A percentile compares a stretch with the other conserved stretches of the same genome.
Conservation (phyloP, 2,797 vertebrate genomes). For the Aplochiton taeniatus region DNA sequence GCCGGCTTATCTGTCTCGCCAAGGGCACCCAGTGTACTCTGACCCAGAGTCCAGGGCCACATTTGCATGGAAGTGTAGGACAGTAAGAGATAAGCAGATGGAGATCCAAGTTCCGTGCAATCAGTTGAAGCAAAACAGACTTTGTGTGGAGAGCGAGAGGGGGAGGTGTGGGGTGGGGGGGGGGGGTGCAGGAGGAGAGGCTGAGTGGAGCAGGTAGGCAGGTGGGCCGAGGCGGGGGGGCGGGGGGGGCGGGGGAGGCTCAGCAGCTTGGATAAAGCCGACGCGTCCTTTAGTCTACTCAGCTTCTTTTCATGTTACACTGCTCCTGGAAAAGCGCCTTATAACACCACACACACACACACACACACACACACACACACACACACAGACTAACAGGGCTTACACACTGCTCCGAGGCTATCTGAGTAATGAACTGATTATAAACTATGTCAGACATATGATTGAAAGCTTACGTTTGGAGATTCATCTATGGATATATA, state of each 20-base stretch:
- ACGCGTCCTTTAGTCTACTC: constrained; percentile 12
- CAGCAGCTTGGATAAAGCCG: constrained; percentile 35
- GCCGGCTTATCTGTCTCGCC: constrained; percentile 73
- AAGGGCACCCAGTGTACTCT: constrained; percentile 74
- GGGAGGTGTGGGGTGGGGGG: constrained; percentile 11
- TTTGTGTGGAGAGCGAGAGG: constrained; percentile 1
- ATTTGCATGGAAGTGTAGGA: constrained; percentile 18
- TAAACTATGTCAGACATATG: too few species aligned
- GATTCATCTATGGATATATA: not conserved
- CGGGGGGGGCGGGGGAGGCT: constrained; percentile 16
- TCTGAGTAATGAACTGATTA: too few species aligned
- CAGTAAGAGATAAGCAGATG: constrained; percentile 28
- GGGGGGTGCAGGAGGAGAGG: not conserved
- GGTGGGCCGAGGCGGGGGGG: constrained; percentile 24
- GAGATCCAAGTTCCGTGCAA: constrained; percentile 23
- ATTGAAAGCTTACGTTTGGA: not conserved
- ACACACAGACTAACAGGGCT: not conserved
- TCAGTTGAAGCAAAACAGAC: constrained; percentile 9
- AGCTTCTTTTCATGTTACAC: constrained; percentile 12
- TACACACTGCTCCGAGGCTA: not conserved
- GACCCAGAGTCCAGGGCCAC: constrained; percentile 30
- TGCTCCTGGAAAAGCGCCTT: not conserved
- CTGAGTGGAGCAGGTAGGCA: constrained; percentile 20
- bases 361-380: constrained; percentile 19
- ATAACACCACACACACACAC: not conserved